These are phyloP conservation scores for Nannoperca obscura DNA, from an alignment of 2,797 vertebrate genomes.

Conservation along the genomic window DNA sequence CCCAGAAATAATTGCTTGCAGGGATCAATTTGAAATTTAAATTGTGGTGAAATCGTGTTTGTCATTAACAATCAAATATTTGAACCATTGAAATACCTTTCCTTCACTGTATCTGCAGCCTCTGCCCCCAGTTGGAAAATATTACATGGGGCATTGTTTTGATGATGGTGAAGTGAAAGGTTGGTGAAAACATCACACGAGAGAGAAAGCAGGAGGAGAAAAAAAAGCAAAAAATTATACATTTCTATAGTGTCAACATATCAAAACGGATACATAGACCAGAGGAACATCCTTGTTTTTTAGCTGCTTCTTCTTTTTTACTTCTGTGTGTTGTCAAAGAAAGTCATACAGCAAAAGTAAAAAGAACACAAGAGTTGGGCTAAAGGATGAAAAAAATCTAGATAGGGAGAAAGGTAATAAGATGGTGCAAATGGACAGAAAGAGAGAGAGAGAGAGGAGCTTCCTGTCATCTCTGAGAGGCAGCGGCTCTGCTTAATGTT, in stretches of 20 bases:
- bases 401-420: constrained; percentile 6
- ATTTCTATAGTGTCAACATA: constrained; percentile 42
- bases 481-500: constrained; percentile 78
- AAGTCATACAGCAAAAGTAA: background rate
- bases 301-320: constrained; percentile 22
- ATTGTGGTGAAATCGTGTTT: constrained; percentile 85
- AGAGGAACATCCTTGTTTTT: constrained; percentile 18
- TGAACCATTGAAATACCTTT: constrained; percentile 82
- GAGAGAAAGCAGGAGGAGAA: constrained; percentile 37
- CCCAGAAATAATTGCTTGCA: constrained; percentile 80
- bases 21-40: constrained; percentile 88
- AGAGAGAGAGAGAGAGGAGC: constrained; percentile 32
- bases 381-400: constrained; percentile 1
- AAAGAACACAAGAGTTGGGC: background rate
- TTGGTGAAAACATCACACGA: constrained; percentile 45
- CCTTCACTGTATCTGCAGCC: constrained; percentile 44
- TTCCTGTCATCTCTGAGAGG: constrained; percentile 63
- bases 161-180: constrained; percentile 58
- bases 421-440: constrained; percentile 33
- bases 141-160: constrained; percentile 59
- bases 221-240: constrained; percentile 36
- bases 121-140: constrained; percentile 39
- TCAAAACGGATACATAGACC: constrained; percentile 44
- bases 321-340: background rate
- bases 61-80: constrained; percentile 89